These are phyloP conservation scores for Catalaphyllia jardinei DNA, from an alignment of 64 coral and sea anemone species.

Conservation along the genomic window DNA sequence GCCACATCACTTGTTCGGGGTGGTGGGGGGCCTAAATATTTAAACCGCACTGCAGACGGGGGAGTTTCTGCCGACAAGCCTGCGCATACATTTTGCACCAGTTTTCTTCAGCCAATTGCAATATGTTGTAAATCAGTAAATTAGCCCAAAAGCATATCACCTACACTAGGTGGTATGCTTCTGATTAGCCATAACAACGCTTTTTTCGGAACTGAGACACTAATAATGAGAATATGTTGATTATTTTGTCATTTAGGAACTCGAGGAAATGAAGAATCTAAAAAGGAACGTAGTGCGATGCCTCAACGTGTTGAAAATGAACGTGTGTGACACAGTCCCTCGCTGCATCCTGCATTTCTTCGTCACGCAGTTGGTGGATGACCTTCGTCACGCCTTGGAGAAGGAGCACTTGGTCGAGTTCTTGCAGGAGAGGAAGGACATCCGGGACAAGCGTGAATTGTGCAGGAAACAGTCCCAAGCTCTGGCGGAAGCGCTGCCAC, in stretches of 20 bases:
- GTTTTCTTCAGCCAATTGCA: too few species aligned
- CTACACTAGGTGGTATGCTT: too few species aligned
- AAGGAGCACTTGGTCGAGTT: conserved; percentile 48
- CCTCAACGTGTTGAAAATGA: conserved; percentile 81
- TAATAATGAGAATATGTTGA: too few species aligned
- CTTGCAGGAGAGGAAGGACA: conserved; percentile 61
- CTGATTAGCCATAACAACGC: conserved; percentile 50
- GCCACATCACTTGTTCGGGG: too few species aligned
- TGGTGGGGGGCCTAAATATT: too few species aligned
- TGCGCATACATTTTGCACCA: too few species aligned
- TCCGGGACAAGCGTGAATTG: conserved; percentile 32
- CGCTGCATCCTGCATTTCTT: conserved; percentile 88
- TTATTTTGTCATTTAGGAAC: conserved; percentile 37
- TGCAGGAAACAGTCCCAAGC: conserved; percentile 14
- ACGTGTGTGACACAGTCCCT: conserved; percentile 74
- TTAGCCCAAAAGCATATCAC: too few species aligned
- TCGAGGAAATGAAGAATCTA: conserved; percentile 58
- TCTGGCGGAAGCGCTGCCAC: conserved; percentile 51
- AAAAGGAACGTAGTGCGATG: conserved; percentile 82
- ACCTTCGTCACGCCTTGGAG: conserved; percentile 56
- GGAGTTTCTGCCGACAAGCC: too few species aligned
- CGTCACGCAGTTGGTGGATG: conserved; percentile 69
- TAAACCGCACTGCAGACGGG: too few species aligned
- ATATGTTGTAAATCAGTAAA: conserved; percentile 16
- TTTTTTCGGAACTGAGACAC: neutral